Base-by-base conservation (phyloP, 2,888 invertebrate species). In the Tillus elongatus region DNA sequence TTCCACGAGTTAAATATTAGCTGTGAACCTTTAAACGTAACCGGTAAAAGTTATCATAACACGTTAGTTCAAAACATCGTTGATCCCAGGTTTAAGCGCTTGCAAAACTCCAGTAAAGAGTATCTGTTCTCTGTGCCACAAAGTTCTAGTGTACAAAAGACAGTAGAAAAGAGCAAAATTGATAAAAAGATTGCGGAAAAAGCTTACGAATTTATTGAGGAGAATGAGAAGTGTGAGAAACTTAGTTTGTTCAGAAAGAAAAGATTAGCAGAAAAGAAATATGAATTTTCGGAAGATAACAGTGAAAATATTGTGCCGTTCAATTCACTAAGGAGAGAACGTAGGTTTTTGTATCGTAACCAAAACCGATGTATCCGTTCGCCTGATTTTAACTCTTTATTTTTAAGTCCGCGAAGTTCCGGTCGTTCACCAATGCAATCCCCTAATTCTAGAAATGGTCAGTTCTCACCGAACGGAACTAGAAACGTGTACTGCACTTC, bases 251-350 rank as follows among this genome's bases (percentile, higher is more conserved):
- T 86, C 56, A 73, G 90, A 4, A 86, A 87, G 58, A 75, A 88
- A 36, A 75, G 89, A 4, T 65, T 90, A 35, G 91, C 91, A 0
- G 90, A 91, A 54, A 91, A 91, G 60, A 90, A 89, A 60, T 91
- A 91, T 58, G 90, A 90, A 57, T 90, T 91, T 57, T 85, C 84
- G 0, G 89, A 88, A 51, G 87, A 87, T 43, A 67, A 67, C 40
- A 75, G 73, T 53, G 77, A 77, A 51, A 77, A 77, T 53, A 77
- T 77, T 33, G 74, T 77, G 26, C 77, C 77, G 29, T 77, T 76
- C 56, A 71, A 77, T 54, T 74, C 75, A n/a, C 58, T 77, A 46
- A 63, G 77, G 9, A 56, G 61, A 3, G 67, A 67, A 44, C 50
- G 64, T 2, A 52, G 62, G 13, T 64, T 56, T 46, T 47, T 62